A percentile compares a stretch with the other conserved stretches of the same genome.
phyloP scores from a whole-genome alignment of 2,113 vertebrate genomes.

The Odontophorus gujanensis region DNA sequence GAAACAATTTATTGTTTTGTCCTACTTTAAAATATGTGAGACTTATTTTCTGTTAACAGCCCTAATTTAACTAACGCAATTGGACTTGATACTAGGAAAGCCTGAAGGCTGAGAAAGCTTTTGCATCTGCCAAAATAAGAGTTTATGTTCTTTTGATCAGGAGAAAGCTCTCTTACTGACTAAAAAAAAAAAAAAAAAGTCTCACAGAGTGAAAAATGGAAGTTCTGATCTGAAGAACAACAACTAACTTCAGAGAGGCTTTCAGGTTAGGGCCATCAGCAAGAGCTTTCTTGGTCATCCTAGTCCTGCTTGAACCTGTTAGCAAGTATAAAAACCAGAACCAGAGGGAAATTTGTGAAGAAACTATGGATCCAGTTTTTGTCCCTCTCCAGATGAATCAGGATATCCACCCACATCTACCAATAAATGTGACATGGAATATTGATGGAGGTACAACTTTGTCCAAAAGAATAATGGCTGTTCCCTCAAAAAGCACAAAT shows the following conservation, averaged over 20 bases:
- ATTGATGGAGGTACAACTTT: not conserved
- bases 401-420: not conserved
- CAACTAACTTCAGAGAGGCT: not conserved
- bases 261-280: not conserved
- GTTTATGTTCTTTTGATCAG: not conserved
- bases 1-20: constrained; percentile 38
- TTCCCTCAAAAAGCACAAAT: not conserved
- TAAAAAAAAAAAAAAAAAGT: not conserved
- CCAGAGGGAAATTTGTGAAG: not conserved
- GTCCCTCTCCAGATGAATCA: not conserved
- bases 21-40: constrained; percentile 32
- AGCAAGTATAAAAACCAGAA: not conserved
- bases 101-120: constrained; percentile 33
- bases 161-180: not conserved
- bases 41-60: constrained; percentile 26
- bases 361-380: not conserved
- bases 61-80: constrained; percentile 52
- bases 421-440: not conserved
- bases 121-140: constrained; percentile 8
- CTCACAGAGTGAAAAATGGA: not conserved
- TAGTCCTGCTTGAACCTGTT: not conserved
- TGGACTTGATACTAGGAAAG: constrained; percentile 9
- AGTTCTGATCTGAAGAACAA: not conserved
- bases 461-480: not conserved
- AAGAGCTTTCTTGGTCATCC: not conserved